A percentile compares a stretch with the other conserved stretches of the same genome.
Conservation (phyloP, 2,797 vertebrate species). For the Rhodeus uyekii region DNA sequence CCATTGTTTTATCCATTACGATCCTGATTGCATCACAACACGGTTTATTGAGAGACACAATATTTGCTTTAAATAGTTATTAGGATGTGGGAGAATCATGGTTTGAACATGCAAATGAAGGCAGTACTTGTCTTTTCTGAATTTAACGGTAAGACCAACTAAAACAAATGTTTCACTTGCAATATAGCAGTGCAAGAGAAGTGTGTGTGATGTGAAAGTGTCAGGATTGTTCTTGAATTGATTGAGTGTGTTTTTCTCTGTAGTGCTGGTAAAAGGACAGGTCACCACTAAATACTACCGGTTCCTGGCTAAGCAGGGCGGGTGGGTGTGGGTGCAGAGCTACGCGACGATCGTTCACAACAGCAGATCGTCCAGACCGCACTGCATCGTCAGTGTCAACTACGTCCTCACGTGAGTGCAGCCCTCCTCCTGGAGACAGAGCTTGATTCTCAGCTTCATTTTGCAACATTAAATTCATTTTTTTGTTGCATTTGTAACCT, state of each 20-base stretch:
- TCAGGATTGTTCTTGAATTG: background rate
- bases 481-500: background rate
- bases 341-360: constrained; percentile 98
- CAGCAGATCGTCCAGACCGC: constrained; percentile 94
- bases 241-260: background rate
- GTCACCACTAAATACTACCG: constrained; percentile 98
- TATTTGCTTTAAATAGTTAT: constrained; percentile 36
- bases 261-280: constrained; percentile 97
- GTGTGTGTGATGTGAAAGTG: background rate
- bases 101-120: constrained; percentile 1
- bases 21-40: constrained; percentile 14
- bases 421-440: background rate
- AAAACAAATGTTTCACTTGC: background rate
- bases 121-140: constrained; percentile 6
- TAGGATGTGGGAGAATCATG: background rate
- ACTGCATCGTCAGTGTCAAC: constrained; percentile 99
- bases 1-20: background rate
- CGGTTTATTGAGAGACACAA: background rate
- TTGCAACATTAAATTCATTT: background rate
- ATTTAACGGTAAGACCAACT: background rate
- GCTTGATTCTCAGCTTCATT: background rate
- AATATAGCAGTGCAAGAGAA: no score
- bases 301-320: constrained; percentile 93
- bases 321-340: constrained; percentile 99
- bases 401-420: constrained; percentile 96